Evolutionary conservation across 2,797 vertebrate genomes (phyloP).

Genomic region (Rachycentron canadum): DNA sequence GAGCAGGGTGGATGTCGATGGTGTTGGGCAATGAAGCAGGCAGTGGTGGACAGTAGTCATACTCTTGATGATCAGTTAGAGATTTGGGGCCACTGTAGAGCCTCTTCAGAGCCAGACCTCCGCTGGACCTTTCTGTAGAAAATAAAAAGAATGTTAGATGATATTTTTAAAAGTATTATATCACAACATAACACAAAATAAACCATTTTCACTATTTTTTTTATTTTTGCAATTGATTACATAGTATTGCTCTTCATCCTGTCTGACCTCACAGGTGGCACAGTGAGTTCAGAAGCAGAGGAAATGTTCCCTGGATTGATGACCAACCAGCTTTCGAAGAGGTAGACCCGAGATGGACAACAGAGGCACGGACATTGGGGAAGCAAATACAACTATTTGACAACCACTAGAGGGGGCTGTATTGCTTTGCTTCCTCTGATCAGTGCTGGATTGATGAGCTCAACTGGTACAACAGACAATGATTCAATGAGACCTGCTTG

Average conservation of each 20-base stretch:
- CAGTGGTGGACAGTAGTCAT: not conserved
- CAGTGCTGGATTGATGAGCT: slow-evolving; percentile 43
- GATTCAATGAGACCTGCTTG: slow-evolving; percentile 53
- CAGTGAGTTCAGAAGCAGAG: slow-evolving; percentile 90
- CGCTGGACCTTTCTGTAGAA: slow-evolving; percentile 33
- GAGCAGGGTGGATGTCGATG: slow-evolving; percentile 3
- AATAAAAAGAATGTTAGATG: not conserved
- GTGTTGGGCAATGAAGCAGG: not conserved
- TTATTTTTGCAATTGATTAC: not conserved
- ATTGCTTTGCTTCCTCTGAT: slow-evolving; percentile 36
- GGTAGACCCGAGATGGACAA: slow-evolving; percentile 79
- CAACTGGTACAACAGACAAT: slow-evolving; percentile 46
- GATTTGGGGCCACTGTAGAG: not conserved
- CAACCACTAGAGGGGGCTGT: slow-evolving; percentile 83
- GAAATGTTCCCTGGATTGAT: slow-evolving; percentile 88
- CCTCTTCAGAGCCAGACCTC: slow-evolving; percentile 9
- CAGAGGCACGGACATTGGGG: slow-evolving; percentile 32
- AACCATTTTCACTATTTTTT: not conserved
- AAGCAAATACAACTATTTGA: slow-evolving; percentile 45
- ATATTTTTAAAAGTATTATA: not conserved
- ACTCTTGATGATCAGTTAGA: not conserved
- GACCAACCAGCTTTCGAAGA: slow-evolving; percentile 89
- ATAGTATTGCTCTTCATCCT: not conserved
- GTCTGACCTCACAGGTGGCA: slow-evolving; percentile 86
- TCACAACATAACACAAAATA: not conserved